phyloP scores from a whole-genome alignment of 2,888 invertebrate genomes.

The Patella caerulea region DNA sequence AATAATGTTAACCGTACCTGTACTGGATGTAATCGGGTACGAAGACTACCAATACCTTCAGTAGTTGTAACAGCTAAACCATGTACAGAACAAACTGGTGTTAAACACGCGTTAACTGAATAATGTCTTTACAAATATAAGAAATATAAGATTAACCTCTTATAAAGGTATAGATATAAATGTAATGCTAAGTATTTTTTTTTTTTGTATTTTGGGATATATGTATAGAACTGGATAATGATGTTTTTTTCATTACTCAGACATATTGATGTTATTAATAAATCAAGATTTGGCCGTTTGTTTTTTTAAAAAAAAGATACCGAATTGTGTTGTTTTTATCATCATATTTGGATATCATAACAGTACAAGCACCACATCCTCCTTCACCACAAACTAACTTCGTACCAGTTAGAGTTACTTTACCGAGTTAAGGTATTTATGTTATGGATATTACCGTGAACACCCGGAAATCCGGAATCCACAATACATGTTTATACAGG shows the following conservation, averaged over 20 bases:
- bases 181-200: too few species aligned
- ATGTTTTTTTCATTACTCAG: too few species aligned
- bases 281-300: too few species aligned
- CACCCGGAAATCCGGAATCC: neutral
- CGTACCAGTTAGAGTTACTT: conserved; percentile 81
- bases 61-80: conserved; percentile 91
- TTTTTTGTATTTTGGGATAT: too few species aligned
- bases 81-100: conserved; percentile 88
- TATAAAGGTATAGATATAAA: too few species aligned
- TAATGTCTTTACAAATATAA: conserved; percentile 42
- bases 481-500: neutral
- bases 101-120: conserved; percentile 77
- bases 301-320: conserved; percentile 46
- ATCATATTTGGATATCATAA: conserved; percentile 87
- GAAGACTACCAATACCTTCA: conserved; percentile 90
- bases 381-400: conserved; percentile 95
- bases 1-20: conserved; percentile 47
- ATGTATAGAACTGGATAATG: too few species aligned
- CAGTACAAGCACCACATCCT: conserved; percentile 95
- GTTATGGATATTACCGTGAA: neutral
- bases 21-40: conserved; percentile 63
- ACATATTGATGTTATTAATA: too few species aligned
- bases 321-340: conserved; percentile 71
- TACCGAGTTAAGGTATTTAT: neutral
- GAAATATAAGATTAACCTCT: neutral